phyloP scores from a whole-genome alignment of 2,888 invertebrate species.

The Phrixothrix hirtus region DNA sequence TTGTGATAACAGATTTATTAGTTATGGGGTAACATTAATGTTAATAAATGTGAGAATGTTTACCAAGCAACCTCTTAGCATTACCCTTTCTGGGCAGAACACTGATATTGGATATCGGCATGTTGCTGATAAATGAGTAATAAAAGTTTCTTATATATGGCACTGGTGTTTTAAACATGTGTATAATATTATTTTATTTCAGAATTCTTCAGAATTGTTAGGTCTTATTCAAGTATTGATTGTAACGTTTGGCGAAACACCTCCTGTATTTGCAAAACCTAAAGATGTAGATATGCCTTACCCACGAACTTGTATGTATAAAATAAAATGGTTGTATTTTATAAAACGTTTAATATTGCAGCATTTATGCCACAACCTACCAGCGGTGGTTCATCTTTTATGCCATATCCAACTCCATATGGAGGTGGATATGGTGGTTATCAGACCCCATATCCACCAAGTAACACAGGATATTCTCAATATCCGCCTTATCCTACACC shows the following conservation, averaged over 20 bases:
- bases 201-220: conserved; percentile 81
- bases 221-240: conserved; percentile 91
- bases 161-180: not conserved
- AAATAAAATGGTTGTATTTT: not conserved
- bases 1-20: too few relatives aligned
- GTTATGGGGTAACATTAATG: too few relatives aligned
- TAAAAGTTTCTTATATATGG: too few relatives aligned
- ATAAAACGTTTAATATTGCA: too few relatives aligned
- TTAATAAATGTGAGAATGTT: too few relatives aligned
- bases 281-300: conserved; percentile 56
- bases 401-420: conserved; percentile 38
- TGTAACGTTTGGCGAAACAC: conserved; percentile 90
- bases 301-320: conserved; percentile 12
- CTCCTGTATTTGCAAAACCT: conserved; percentile 86
- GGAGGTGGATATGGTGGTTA: conserved; percentile 36
- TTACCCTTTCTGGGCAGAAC: too few relatives aligned
- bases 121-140: too few relatives aligned
- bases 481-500: conserved; percentile 62
- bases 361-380: conserved; percentile 57
- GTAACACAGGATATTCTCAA: conserved; percentile 45
- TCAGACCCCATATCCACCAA: conserved; percentile 48
- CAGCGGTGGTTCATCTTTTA: conserved; percentile 39
- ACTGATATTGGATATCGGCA: too few relatives aligned
- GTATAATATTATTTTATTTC: conserved; percentile 36
- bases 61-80: too few relatives aligned